Percentiles rank a stretch among this genome's conserved stretches.
Evolutionary conservation across 2,797 vertebrate genomes (phyloP).

Genomic region (Tiaroga cobitis): DNA sequence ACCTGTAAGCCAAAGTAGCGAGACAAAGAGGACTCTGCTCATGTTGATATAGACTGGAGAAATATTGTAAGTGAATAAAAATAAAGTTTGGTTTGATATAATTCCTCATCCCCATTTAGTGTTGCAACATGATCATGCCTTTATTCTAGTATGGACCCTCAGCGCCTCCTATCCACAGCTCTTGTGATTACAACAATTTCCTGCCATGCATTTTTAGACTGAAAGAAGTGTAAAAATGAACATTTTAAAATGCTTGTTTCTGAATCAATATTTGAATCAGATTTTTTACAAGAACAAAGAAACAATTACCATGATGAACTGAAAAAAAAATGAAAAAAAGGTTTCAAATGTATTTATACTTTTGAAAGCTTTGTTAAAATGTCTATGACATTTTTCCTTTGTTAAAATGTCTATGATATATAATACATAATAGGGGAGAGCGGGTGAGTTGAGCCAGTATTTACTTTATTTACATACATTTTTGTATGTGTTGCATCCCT

Average conservation of each 20-base stretch:
- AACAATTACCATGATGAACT: not conserved
- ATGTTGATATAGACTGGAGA: constrained; percentile 8
- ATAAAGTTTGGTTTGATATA: not conserved
- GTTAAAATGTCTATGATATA: too few relatives aligned
- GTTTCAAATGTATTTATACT: not conserved
- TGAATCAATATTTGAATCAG: not conserved
- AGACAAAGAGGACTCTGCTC: not conserved
- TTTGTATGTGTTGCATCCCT: not conserved
- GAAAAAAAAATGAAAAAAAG: not conserved
- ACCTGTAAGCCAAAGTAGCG: constrained; percentile 17
- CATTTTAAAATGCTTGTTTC: not conserved
- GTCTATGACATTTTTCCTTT: too few relatives aligned
- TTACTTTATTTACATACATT: not conserved
- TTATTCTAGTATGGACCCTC: not conserved
- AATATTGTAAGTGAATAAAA: not conserved
- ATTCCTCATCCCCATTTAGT: not conserved
- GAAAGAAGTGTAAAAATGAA: not conserved
- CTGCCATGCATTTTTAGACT: not conserved
- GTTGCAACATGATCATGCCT: not conserved
- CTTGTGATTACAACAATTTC: not conserved
- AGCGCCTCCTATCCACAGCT: not conserved
- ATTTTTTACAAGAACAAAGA: not conserved
- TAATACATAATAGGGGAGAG: not conserved
- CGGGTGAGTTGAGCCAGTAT: not conserved
- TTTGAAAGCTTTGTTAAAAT: not conserved